These are phyloP conservation scores for Scolopax rusticola DNA, from an alignment of 2,797 vertebrate species.

Conservation along the genomic window DNA sequence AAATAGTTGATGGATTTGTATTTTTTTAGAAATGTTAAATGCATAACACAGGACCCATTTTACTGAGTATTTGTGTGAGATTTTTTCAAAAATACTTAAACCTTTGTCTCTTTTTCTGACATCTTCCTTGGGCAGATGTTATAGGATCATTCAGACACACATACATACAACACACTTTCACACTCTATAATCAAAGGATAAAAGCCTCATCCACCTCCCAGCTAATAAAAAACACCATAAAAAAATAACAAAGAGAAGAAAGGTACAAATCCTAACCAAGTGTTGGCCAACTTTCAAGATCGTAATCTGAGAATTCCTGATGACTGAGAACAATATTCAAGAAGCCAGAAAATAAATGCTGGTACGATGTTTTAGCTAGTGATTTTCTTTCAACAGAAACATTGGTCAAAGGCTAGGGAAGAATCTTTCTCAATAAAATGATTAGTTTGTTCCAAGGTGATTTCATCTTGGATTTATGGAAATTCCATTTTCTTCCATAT, in stretches of 20 bases:
- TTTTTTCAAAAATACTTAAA: neutral
- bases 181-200: neutral
- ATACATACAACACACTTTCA: neutral
- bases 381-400: neutral
- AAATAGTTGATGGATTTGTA: neutral
- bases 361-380: neutral
- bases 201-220: neutral
- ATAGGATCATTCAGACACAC: neutral
- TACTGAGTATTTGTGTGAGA: neutral
- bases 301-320: neutral
- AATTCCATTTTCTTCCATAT: neutral
- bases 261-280: neutral
- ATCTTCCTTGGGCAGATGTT: neutral
- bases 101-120: neutral
- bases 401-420: neutral
- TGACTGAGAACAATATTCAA: neutral
- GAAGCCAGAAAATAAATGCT: neutral
- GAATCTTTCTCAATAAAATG: neutral
- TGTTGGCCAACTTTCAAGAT: neutral
- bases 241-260: neutral
- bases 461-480: slow-evolving; percentile 3
- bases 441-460: neutral
- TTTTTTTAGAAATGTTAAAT: neutral
- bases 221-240: neutral
- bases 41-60: neutral